Base-by-base conservation (phyloP, 2,888 invertebrate genomes). In the Epistrophella euchroma region DNA sequence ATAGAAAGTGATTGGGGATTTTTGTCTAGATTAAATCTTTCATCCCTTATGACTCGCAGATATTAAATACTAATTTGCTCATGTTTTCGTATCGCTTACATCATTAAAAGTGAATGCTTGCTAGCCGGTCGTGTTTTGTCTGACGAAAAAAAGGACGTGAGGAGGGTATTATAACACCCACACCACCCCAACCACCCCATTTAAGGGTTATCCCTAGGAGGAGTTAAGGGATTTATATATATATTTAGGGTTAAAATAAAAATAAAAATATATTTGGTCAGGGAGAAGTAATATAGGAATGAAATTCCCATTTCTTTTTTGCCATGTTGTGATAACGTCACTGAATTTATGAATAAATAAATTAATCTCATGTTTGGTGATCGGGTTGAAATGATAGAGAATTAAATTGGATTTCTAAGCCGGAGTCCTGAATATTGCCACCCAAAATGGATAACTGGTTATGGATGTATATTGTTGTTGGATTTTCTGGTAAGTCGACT, bases 371-470 rank as follows among this genome's bases (percentile, higher is more conserved):
- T 86, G 77, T 74, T 74, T 71, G 82, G 77, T 74, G 77, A 86
- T 86, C 86, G 82, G 77, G 45, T 1, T 86, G 35, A 74, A 78
- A 77, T 82, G 82, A 82, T 82, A 77, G 66, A 73, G 70, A 82
- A 82, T 82, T 82, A 82, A 86, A 86, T 82, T 71, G 77, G 82
- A 77, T 77, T 82, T 82, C 77, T 77, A 70, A 55, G 55, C 35
- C 62, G 64, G 37, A 37, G 64, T 74, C 70, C 10, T 47, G 45
- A 80, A 50, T 55, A 47, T 64, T 45, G 19, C 32, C 45, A 37
- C 35, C 47, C 52, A 43, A 82, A 77, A 86, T 86, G 86, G 86
- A 86, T 86, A 78, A 86, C 74, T 86, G 77, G 82, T 60, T 78
- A 35, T 82, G 86, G 82, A 86, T 74, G 73, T 40, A 32, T 66